Evolutionary conservation across 2,113 vertebrate genomes (phyloP), one percentile per base, ranked within the genome.

Genomic region (Cynoglossus semilaevis): DNA sequence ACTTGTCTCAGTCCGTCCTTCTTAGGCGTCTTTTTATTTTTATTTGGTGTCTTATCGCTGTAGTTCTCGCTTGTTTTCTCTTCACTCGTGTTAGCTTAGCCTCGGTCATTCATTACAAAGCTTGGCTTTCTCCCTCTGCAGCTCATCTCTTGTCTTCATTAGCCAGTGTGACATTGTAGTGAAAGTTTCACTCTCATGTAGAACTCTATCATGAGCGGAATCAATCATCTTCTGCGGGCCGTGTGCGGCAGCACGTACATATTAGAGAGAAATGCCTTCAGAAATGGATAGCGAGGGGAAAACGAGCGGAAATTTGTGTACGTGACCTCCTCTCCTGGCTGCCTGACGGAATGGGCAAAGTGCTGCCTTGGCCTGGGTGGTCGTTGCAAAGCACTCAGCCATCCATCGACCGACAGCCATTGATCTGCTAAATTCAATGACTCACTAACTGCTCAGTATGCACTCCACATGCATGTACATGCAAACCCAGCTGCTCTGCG

Each of bases 1-100:
- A 91, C 92, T 90, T 91, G 87, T 50, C 70, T 84, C 58, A 84
- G 81, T 4, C 91, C 81, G 74, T 84, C 81, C 15, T 72, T 70
- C 67, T 91, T n/a, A n/a, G n/a, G n/a, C n/a, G n/a, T 83, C 63
- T 90, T 73, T 62, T 85, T n/a, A n/a, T n/a, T n/a, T n/a, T n/a
- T n/a, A n/a, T n/a, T n/a, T n/a, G n/a, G 22, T 29, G 2, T 82
- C 68, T 83, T 87, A 42, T 85, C 84, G 47, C 86, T 79, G 61
- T 86, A 88, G 50, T 85, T 70, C 70, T 52, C 76, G 57, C 41
- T 29, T 73, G 79, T 59, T 68, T 58, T 63, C 71, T 81, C 70
- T 9, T 64, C 58, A 1, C 58, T 67, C 48, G 71, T 51, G 14
- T 73, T 67, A 61, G 61, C 54, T 81, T 80, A 54, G 62, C 56